phyloP scores from a whole-genome alignment of 1,140 invertebrate genomes.

The Zaprionus vittiger region DNA sequence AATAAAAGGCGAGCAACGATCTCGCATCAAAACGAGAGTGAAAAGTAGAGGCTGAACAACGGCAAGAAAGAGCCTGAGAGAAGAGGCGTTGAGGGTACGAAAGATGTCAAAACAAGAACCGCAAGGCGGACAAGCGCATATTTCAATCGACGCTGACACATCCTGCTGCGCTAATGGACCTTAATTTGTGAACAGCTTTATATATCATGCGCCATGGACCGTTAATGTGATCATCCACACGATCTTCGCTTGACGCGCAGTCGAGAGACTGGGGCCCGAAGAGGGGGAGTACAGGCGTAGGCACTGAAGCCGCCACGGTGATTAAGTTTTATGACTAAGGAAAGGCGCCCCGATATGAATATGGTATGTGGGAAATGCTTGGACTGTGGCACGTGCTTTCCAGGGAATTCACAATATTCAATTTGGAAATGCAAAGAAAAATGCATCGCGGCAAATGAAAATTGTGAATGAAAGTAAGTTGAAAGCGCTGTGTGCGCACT shows the following conservation, averaged over 20 bases:
- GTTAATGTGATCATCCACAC: constrained; percentile 83
- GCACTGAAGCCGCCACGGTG: constrained; percentile 40
- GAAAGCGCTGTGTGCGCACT: neutral
- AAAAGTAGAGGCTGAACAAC: constrained; percentile 19
- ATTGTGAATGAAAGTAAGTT: constrained; percentile 37
- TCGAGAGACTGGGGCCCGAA: neutral
- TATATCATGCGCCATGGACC: constrained; percentile 75
- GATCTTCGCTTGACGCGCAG: constrained; percentile 56
- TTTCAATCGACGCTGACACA: constrained; percentile 81
- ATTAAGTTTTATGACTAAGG: constrained; percentile 74
- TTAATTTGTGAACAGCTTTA: constrained; percentile 83
- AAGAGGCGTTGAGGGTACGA: constrained; percentile 54
- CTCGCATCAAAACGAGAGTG: constrained; percentile 10
- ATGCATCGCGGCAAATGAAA: constrained; percentile 5
- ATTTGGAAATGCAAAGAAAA: constrained; percentile 2
- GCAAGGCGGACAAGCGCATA: constrained; percentile 77
- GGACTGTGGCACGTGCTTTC: constrained; percentile 71
- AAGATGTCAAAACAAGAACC: constrained; percentile 81
- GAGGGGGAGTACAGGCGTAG: constrained; percentile 11
- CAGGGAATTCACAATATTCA: constrained; percentile 40
- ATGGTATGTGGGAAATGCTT: neutral
- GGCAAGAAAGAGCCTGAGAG: too few species aligned
- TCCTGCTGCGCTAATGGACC: constrained; percentile 82
- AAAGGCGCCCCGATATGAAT: constrained; percentile 29
- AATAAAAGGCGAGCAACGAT: constrained; percentile 24